A percentile compares a stretch with the other conserved stretches of the same genome.
These are phyloP conservation scores for Aleiodes alternator DNA, from an alignment of 2,888 invertebrate genomes.

Conservation along the genomic window DNA sequence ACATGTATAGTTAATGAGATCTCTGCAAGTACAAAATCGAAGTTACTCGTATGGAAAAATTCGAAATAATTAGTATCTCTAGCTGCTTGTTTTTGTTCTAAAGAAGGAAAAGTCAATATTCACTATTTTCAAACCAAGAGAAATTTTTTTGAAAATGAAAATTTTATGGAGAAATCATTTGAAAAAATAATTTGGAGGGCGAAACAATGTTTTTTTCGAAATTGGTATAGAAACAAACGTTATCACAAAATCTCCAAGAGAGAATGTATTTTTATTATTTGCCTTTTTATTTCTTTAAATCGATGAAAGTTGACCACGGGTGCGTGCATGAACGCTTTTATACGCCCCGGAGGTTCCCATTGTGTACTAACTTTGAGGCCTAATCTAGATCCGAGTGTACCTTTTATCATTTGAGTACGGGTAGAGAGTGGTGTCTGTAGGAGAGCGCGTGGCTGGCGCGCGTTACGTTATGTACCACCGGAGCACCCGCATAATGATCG, in stretches of 20 bases:
- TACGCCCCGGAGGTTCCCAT: conserved; percentile 66
- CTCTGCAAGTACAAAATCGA: too few species aligned
- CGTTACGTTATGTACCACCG: conserved; percentile 52
- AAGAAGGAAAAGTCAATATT: too few species aligned
- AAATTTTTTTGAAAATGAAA: too few species aligned
- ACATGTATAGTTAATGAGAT: too few species aligned
- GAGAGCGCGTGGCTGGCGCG: conserved; percentile 41
- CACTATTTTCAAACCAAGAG: too few species aligned
- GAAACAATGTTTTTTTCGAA: neutral
- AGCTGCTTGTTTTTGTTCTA: too few species aligned
- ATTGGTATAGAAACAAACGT: neutral
- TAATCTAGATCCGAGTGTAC: conserved; percentile 67
- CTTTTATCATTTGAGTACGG: conserved; percentile 57
- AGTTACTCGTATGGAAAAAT: too few species aligned
- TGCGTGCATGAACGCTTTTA: conserved; percentile 36
- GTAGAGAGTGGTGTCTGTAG: conserved; percentile 39
- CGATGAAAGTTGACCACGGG: conserved; percentile 44
- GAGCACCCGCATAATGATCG: conserved; percentile 61
- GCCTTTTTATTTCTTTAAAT: neutral
- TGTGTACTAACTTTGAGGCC: conserved; percentile 59
- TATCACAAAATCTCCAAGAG: conserved; percentile 7
- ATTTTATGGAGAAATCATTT: too few species aligned
- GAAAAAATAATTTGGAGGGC: too few species aligned
- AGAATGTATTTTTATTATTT: neutral
- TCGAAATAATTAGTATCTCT: too few species aligned